Evolutionary conservation across 2,888 invertebrate species (phyloP).

Genomic region (Caenorhabditis sp.): DNA sequence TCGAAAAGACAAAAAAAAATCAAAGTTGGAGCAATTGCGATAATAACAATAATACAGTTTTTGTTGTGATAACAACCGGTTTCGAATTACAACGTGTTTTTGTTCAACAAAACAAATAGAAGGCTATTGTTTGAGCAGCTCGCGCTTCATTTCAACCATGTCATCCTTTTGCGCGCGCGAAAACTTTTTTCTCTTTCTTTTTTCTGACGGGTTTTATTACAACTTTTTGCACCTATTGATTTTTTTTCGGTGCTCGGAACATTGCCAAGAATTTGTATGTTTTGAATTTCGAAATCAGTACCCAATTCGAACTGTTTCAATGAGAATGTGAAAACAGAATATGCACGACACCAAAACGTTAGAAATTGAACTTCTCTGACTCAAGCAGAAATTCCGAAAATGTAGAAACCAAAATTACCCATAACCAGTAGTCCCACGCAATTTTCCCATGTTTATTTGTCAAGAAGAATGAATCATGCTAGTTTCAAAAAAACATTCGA

Average conservation of each 20-base stretch:
- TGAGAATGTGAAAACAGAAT: too few species aligned
- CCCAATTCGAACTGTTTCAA: too few species aligned
- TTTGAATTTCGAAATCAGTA: too few species aligned
- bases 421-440: too few species aligned
- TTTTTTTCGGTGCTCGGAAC: neutral
- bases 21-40: too few species aligned
- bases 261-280: too few species aligned
- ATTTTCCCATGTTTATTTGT: neutral
- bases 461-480: neutral
- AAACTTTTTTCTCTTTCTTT: neutral
- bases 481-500: too few species aligned
- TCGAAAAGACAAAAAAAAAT: too few species aligned
- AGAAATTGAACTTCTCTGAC: too few species aligned
- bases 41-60: neutral
- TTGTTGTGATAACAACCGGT: neutral
- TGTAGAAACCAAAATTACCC: too few species aligned
- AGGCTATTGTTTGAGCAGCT: neutral
- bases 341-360: too few species aligned
- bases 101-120: neutral
- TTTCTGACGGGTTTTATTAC: constrained; percentile 2
- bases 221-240: constrained; percentile 1
- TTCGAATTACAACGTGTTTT: neutral
- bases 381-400: too few species aligned
- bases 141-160: neutral
- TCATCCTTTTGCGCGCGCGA: neutral